Evolutionary conservation across 2,113 vertebrate species (phyloP), one percentile per base, ranked within the genome.

Genomic region (Orientallactaga bullata): DNA sequence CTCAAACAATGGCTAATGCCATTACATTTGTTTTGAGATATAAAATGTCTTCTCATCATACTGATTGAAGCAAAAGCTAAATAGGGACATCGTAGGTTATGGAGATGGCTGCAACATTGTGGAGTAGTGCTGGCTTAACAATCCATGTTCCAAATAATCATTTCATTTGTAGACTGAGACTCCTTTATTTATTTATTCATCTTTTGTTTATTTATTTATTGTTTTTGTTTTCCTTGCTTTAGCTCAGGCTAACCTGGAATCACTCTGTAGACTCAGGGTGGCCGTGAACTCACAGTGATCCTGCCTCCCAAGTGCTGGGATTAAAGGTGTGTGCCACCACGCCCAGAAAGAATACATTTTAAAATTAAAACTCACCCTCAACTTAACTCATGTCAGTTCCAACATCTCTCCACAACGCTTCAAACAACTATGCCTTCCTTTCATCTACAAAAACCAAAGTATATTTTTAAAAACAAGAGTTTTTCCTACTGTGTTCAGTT

Each of bases 331-430:
- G 42, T 8, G 8, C 8, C 42, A 47, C 42, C 42, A 47, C 42
- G 8, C 42, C 42, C 42, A 47, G 42, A 5, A 47, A 47, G 42
- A 47, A 5, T 81, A 63, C 65, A 42, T 79, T 71, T 90, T 37
- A 81, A n/a, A 95, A 91, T 80, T 90, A 85, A 88, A 93, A 88
- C 61, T 66, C 74, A 30, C 51, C 35, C 80, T 87, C 26, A 76
- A 73, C 79, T 80, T 30, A 65, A 42, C 35, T 58, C 10, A 21
- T 73, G 90, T 90, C 21, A 15, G 18, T 79, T 37, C 35, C 51
- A 65, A 26, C 5, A 37, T 0, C n/a, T 71, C 26, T 89, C 5
- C 60, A 93, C 74, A 55, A 72, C 81, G 28, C 35, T 61, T 55
- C 63, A 7, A 84, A 63, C 35, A 15, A 12, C 35, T 60, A 15